These are phyloP conservation scores for Ibycter americanus DNA, from an alignment of 2,797 vertebrate species.

Conservation along the genomic window DNA sequence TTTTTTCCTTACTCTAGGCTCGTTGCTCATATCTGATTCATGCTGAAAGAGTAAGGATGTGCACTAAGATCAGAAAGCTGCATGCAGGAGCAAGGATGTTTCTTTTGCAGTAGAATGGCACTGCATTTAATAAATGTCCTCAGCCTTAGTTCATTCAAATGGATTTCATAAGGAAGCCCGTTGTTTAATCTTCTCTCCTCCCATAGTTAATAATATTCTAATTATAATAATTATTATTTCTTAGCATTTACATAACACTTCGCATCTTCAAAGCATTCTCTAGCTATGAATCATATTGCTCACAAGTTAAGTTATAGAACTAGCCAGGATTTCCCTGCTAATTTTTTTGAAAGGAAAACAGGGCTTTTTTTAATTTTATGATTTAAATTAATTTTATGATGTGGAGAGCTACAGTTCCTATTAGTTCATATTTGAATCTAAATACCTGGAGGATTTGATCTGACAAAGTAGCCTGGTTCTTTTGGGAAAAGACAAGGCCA, in stretches of 20 bases:
- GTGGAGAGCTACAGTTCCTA: neutral
- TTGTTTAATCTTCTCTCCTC: slow-evolving; percentile 40
- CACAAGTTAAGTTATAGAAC: neutral
- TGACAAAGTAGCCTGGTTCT: neutral
- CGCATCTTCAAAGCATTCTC: slow-evolving; percentile 45
- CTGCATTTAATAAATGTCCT: neutral
- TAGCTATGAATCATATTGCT: slow-evolving; percentile 11
- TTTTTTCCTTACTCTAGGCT: neutral
- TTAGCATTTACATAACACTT: slow-evolving; percentile 5
- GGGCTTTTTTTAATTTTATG: too few relatives aligned
- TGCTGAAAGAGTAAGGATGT: neutral
- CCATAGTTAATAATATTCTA: slow-evolving; percentile 45
- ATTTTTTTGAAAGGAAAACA: neutral
- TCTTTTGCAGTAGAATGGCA: neutral
- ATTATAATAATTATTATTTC: slow-evolving; percentile 53
- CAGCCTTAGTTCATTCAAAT: neutral
- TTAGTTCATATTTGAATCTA: neutral
- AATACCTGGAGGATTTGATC: neutral
- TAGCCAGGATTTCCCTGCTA: neutral
- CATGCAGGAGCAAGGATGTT: neutral
- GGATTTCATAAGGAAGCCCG: slow-evolving; percentile 14
- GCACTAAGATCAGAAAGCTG: neutral
- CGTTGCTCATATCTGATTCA: neutral
- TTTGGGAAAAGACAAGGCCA: neutral
- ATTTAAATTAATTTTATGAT: neutral